Percentiles rank a stretch among this genome's conserved stretches.
Conservation (phyloP, 2,113 vertebrate genomes). For the Cephalopholis sonnerati region DNA sequence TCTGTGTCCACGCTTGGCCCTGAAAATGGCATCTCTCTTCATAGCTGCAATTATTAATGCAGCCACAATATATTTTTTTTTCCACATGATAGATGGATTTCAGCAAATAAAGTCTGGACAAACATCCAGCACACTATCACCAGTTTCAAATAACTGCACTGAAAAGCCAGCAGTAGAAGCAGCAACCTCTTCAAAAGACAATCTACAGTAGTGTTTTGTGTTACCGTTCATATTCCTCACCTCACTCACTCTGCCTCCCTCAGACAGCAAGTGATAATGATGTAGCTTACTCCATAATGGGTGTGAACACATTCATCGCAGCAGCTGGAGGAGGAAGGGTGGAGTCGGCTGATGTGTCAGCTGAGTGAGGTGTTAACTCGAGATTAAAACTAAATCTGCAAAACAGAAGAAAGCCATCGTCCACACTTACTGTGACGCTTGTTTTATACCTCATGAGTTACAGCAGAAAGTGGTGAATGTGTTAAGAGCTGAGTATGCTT, state of each 20-base stretch:
- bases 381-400: conserved; percentile 51
- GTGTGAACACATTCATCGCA: conserved; percentile 69
- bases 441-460: neutral
- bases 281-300: conserved; percentile 69
- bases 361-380: conserved; percentile 38
- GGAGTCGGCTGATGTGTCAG: conserved; percentile 41
- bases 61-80: conserved; percentile 1
- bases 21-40: too few species aligned
- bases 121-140: neutral
- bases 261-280: conserved; percentile 78
- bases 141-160: conserved; percentile 7
- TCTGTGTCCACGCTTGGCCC: neutral
- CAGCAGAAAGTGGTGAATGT: neutral
- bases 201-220: neutral
- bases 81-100: conserved; percentile 9
- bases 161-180: neutral
- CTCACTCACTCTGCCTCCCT: conserved; percentile 47
- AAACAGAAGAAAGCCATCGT: conserved; percentile 25
- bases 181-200: conserved; percentile 10
- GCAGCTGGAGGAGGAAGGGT: conserved; percentile 43
- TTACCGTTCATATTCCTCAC: conserved; percentile 11
- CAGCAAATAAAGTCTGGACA: conserved; percentile 1
- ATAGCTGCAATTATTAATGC: too few species aligned
- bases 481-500: neutral
- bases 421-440: neutral